Evolutionary conservation across 2,888 invertebrate species (phyloP).

Genomic region (Elgonia sp.): DNA sequence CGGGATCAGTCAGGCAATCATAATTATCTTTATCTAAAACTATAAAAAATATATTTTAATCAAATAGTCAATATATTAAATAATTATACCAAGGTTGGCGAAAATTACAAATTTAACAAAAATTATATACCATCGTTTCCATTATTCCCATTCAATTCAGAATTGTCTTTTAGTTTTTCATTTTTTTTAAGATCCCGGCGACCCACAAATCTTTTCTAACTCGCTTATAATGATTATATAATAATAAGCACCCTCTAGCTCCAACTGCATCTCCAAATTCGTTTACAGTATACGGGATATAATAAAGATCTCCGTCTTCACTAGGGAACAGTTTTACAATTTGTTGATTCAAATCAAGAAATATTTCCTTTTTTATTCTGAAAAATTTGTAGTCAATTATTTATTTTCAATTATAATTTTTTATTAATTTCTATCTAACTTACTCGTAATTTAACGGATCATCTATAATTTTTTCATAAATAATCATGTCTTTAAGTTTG

Average conservation of each 20-base stretch:
- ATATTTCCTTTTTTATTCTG: not conserved
- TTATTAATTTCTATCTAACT: conserved; percentile 3
- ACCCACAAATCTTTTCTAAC: conserved; percentile 7
- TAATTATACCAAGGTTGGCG: too few relatives aligned
- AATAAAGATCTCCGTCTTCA: conserved; percentile 1
- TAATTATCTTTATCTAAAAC: too few relatives aligned
- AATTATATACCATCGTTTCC: too few relatives aligned
- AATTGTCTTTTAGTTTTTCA: too few relatives aligned
- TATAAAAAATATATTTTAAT: too few relatives aligned
- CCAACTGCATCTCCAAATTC: not conserved
- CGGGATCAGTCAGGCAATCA: too few relatives aligned
- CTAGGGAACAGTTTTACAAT: conserved; percentile 12
- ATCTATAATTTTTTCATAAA: not conserved
- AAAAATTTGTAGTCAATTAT: not conserved
- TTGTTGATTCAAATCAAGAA: not conserved
- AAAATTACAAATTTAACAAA: too few relatives aligned
- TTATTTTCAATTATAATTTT: not conserved
- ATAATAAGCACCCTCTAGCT: not conserved
- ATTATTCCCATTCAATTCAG: too few relatives aligned
- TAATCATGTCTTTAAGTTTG: conserved; percentile 5
- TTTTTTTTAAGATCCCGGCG: conserved; percentile 18
- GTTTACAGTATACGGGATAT: not conserved
- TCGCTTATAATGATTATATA: conserved; percentile 24
- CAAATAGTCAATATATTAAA: too few relatives aligned
- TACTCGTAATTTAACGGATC: conserved; percentile 17